Conservation (phyloP, 1,140 invertebrate species). For the Zaprionus ornatus region DNA sequence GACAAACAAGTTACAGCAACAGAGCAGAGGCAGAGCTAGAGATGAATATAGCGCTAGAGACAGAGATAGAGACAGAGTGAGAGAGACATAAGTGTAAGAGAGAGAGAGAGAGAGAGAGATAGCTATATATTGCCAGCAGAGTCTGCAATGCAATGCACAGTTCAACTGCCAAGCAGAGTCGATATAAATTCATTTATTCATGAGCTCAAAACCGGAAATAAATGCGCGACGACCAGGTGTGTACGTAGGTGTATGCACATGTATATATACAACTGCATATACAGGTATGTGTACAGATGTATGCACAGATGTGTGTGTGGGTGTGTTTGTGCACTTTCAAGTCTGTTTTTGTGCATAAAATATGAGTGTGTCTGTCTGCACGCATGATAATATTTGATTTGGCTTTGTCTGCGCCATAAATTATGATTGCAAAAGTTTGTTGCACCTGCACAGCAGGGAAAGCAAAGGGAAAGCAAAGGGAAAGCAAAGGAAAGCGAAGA, state of each 20-base stretch:
- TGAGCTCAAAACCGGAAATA: constrained; percentile 75
- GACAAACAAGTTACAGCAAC: constrained; percentile 32
- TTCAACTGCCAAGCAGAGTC: constrained; percentile 67
- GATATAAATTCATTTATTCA: constrained; percentile 82
- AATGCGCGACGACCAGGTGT: constrained; percentile 54
- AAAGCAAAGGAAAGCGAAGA: not conserved
- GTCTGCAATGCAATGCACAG: constrained; percentile 50
- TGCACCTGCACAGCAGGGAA: constrained; percentile 12
- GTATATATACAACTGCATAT: constrained; percentile 34
- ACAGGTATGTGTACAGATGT: not conserved
- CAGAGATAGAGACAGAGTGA: not conserved
- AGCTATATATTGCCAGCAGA: constrained; percentile 14
- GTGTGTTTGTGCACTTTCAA: constrained; percentile 27
- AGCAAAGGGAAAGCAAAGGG: not conserved
- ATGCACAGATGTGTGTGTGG: constrained; percentile 12
- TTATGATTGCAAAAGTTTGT: constrained; percentile 45
- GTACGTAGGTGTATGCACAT: not conserved
- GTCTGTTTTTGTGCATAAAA: constrained; percentile 46
- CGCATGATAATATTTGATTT: constrained; percentile 52
- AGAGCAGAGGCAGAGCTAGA: not conserved
- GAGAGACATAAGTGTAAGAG: not conserved
- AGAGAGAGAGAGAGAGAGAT: not conserved
- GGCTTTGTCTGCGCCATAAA: constrained; percentile 44
- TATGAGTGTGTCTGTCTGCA: constrained; percentile 44
- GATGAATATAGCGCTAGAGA: not conserved